Evolutionary conservation across 2,113 vertebrate species (phyloP).

Genomic region (Cinclus cinclus): DNA sequence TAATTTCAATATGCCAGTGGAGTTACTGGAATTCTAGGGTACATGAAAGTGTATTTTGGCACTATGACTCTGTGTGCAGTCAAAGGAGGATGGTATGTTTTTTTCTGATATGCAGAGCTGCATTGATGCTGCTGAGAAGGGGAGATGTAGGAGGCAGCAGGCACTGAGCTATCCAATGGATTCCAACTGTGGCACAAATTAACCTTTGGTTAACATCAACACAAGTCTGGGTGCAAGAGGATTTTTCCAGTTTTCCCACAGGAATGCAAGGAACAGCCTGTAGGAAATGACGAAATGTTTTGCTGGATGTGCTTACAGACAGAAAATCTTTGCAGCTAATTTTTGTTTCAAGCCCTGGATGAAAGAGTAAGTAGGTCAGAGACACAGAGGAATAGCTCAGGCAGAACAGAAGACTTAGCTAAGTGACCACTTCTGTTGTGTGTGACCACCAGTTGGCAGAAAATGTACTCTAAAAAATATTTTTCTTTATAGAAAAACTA

Average conservation of each 20-base stretch:
- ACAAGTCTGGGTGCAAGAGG: background rate
- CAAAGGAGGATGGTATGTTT: background rate
- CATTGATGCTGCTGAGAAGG: background rate
- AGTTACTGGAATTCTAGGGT: background rate
- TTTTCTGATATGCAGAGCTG: background rate
- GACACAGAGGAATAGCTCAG: background rate
- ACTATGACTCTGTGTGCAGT: background rate
- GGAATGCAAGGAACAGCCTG: background rate
- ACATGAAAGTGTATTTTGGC: background rate
- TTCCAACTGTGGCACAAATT: background rate
- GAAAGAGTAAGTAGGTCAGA: background rate
- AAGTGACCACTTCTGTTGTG: background rate
- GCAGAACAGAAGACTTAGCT: background rate
- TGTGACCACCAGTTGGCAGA: background rate
- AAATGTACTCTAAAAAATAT: background rate
- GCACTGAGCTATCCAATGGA: background rate
- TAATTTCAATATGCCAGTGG: background rate
- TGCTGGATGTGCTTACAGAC: background rate
- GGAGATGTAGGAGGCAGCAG: accelerated
- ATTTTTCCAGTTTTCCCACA: background rate
- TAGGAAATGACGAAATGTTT: background rate
- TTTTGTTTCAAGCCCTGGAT: background rate
- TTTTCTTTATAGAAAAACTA: background rate
- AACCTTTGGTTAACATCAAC: background rate
- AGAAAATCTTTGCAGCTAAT: background rate